Evolutionary conservation across 2,113 vertebrate genomes (phyloP), one percentile per base, ranked within the genome.

Genomic region (Hylia prasina): DNA sequence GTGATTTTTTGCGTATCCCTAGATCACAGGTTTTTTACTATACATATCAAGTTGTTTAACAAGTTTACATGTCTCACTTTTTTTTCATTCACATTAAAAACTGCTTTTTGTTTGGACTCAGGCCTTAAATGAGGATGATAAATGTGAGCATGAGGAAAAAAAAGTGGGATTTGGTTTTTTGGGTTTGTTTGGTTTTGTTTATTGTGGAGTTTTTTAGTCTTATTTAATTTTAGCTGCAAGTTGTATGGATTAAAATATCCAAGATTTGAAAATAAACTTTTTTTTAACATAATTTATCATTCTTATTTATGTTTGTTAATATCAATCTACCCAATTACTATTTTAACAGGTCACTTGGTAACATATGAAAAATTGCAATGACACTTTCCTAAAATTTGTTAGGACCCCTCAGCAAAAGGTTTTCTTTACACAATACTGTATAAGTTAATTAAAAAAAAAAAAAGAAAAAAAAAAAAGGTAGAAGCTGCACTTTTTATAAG

Each of bases 331-430:
- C 78, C 16, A 40, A 11, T 44, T 45, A 60, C 9, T 45, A 28
- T 56, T 76, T 92, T 66, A 70, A 63, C 5, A 53, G 5, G 7
- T 75, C 21, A 42, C 5, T 58, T 61, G 9, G 37, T 11, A 80
- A 44, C 7, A 31, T 12, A 7, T 51, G 12, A 39, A 68, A 79
- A 80, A 16, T 65, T 57, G 31, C 9, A 68, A 23, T 21, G 6
- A 4, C 7, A n/a, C 4, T 58, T 86, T n/a, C 9, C 11, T 37
- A 65, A 77, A 56, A 39, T 40, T 50, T 84, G 1, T 50, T 45
- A 6, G 4, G 7, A 47, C 3, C 0, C 4, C 6, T 35, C 30
- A 69, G 10, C 2, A 77, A 84, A 75, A 58, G 1, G 0, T 23
- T 84, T 82, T 81, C 19, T 11, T 5, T n/a, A 14, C 28, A 17